These are phyloP conservation scores for Neoscelio sp. DNA, from an alignment of 2,888 invertebrate species.

Conservation along the genomic window DNA sequence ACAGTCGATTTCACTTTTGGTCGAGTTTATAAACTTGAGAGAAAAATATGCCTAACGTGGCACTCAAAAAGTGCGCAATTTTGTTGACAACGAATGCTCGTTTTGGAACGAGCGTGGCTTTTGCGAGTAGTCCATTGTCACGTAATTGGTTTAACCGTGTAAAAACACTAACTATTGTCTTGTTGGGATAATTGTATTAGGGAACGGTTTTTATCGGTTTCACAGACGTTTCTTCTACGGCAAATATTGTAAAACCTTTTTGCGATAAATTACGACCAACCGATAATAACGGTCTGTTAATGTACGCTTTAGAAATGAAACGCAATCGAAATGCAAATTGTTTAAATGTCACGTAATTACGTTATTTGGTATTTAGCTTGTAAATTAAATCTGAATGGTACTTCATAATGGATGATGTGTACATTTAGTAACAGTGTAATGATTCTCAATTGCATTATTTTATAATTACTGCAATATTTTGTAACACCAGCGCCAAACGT, in stretches of 20 bases:
- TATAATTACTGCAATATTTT: conserved; percentile 49
- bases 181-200: conserved; percentile 1
- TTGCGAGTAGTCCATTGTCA: neutral
- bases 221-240: no score
- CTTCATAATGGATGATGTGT: conserved; percentile 14
- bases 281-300: neutral
- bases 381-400: conserved; percentile 31
- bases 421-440: conserved; percentile 33
- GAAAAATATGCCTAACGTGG: conserved; percentile 12
- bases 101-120: conserved; percentile 1
- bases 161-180: conserved; percentile 25
- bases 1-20: conserved; percentile 65
- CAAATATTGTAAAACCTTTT: neutral
- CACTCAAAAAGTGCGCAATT: conserved; percentile 20
- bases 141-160: conserved; percentile 7
- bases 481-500: conserved; percentile 36
- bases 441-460: conserved; percentile 42
- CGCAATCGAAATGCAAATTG: conserved; percentile 39
- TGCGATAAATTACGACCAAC: conserved; percentile 6
- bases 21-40: conserved; percentile 13
- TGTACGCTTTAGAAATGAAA: neutral
- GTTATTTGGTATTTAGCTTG: conserved; percentile 38
- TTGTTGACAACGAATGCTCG: conserved; percentile 14
- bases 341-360: conserved; percentile 20
- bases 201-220: neutral